Base-by-base conservation (phyloP, 2,888 invertebrate genomes). In the Empis livida region DNA sequence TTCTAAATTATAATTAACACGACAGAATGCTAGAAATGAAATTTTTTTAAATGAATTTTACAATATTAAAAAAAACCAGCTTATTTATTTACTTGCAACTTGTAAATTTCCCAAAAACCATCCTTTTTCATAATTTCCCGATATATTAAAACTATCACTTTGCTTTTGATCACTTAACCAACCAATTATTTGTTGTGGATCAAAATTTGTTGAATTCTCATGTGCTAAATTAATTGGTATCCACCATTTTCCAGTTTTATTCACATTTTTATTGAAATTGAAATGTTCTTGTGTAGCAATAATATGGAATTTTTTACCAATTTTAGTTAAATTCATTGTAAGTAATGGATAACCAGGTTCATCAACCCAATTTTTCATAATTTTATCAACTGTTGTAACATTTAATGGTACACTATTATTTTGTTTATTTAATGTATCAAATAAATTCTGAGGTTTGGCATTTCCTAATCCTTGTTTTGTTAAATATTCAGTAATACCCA, bases 1-100 rank as follows among this genome's bases (percentile, higher is more conserved):
- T 3, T 41, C 44, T 10, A 32, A 13, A 37, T 49, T 42, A n/a
- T 49, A 49, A 41, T 49, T 49, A 10, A 49, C 44, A 11, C 46
- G 42, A 17, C 42, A 42, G 30, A 42, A 31, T 1, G 40, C 48
- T 48, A 11, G 9, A 40, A 32, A n/a, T 3, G n/a, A 4, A 30
- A 30, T 27, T 43, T 13, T 9, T n/a, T 30, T 13, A 27, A 10
- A n/a, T 10, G n/a, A n/a, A n/a, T 15, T 27, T 15, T 17, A 3
- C 38, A 13, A 15, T 32, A 41, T 16, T 13, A 40, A 2, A 8
- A 27, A 3, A 37, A 17, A 10, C n/a, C n/a, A 16, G 8, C 3
- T 27, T 8, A 27, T 6, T 8, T 27, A 6, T 8, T 14, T 45
- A 46, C 49, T 43, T 11, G 32, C 23, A 32, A 37, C 30, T 37